Conservation (phyloP, 2,797 vertebrate species). For the Morelia viridis region DNA sequence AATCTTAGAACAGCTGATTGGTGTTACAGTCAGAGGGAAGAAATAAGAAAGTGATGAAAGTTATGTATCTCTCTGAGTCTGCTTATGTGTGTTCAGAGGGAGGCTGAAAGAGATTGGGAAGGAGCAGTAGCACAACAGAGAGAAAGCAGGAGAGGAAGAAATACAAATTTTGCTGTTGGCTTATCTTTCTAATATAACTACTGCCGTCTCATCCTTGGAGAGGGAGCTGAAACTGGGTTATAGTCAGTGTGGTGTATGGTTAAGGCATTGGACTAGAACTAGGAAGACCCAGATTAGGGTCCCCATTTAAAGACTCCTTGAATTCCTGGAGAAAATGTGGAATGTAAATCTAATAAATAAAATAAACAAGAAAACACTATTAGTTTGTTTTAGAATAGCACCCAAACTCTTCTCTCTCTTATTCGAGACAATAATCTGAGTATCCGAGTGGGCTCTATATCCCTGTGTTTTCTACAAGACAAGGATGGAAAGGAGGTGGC, state of each 20-base stretch:
- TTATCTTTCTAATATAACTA: background rate
- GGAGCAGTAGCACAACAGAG: background rate
- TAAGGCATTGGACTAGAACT: background rate
- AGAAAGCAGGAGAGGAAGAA: background rate
- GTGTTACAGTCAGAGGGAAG: background rate
- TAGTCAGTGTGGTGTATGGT: background rate
- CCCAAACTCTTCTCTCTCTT: background rate
- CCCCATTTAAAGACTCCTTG: background rate
- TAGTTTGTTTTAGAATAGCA: background rate
- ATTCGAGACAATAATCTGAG: background rate
- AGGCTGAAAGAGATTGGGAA: background rate
- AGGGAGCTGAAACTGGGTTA: background rate
- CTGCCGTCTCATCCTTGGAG: background rate
- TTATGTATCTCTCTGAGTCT: background rate
- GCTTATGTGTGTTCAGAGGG: background rate
- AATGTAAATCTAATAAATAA: background rate
- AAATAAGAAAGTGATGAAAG: background rate
- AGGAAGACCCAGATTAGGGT: background rate
- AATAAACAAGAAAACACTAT: background rate
- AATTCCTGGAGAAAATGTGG: background rate
- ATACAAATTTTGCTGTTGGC: background rate
- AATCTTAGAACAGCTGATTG: background rate
- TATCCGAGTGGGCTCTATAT: background rate
- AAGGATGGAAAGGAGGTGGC: background rate
- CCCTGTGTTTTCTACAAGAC: background rate